Conservation (phyloP, 2,888 invertebrate species). For the Polydrusus tereticollis region DNA sequence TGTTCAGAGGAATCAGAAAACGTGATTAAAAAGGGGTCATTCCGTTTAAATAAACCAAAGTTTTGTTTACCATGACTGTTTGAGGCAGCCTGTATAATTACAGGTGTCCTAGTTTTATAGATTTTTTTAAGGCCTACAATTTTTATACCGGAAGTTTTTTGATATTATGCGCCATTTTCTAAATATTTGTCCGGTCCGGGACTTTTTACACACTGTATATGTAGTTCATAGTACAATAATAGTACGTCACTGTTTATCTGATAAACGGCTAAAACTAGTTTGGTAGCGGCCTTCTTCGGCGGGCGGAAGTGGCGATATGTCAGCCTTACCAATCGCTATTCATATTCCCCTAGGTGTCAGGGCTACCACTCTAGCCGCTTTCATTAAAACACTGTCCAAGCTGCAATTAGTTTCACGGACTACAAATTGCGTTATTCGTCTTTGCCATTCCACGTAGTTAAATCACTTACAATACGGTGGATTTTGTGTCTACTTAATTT, state of each 20-base stretch:
- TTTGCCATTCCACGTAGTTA: slow-evolving; percentile 64
- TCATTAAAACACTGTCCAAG: slow-evolving; percentile 69
- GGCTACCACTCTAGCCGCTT: slow-evolving; percentile 66
- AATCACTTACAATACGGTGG: slow-evolving; percentile 55
- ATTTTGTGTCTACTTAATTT: slow-evolving; percentile 49
- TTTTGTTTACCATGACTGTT: too few species aligned
- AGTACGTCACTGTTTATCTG: slow-evolving; percentile 17
- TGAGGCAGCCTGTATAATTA: too few species aligned
- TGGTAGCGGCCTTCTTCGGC: slow-evolving; percentile 53
- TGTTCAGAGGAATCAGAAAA: too few species aligned
- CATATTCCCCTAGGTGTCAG: slow-evolving; percentile 67
- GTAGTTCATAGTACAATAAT: background rate
- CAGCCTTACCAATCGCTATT: slow-evolving; percentile 66
- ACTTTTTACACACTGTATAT: too few species aligned
- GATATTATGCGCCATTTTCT: too few species aligned
- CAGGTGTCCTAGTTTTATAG: too few species aligned
- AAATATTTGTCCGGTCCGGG: too few species aligned
- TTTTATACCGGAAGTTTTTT: too few species aligned
- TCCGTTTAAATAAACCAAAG: too few species aligned
- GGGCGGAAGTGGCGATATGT: slow-evolving; percentile 60
- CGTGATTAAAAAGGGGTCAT: too few species aligned
- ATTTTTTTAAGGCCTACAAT: too few species aligned
- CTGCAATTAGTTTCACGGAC: slow-evolving; percentile 67
- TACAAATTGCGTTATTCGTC: slow-evolving; percentile 70
- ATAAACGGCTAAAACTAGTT: slow-evolving; percentile 18